These are phyloP conservation scores for Lepilemur septentrionalis DNA, from an alignment of 2,797 vertebrate species.

Conservation along the genomic window DNA sequence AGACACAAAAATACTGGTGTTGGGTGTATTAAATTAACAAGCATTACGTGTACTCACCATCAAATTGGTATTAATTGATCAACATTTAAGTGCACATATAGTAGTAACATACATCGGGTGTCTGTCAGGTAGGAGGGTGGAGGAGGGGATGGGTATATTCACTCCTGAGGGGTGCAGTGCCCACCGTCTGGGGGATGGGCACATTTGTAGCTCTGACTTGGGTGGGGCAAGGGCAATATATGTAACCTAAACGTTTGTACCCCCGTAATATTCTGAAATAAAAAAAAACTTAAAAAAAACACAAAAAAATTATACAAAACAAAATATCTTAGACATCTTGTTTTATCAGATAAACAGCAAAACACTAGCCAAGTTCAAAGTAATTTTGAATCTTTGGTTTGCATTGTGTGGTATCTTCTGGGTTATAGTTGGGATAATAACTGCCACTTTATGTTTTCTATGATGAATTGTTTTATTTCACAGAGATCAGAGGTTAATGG, in stretches of 20 bases:
- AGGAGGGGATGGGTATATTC: too few species aligned
- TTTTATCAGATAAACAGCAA: not conserved
- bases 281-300: not conserved
- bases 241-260: too few species aligned
- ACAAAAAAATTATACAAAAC: not conserved
- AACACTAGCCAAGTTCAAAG: not conserved
- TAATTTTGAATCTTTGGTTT: conserved; percentile 9
- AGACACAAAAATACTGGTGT: not conserved
- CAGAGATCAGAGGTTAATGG: not conserved
- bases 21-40: not conserved
- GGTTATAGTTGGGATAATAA: not conserved
- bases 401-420: not conserved
- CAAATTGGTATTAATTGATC: too few species aligned
- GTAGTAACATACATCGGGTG: too few species aligned
- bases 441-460: not conserved
- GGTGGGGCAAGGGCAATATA: too few species aligned
- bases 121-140: too few species aligned
- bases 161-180: too few species aligned
- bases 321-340: not conserved
- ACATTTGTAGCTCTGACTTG: too few species aligned
- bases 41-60: too few species aligned
- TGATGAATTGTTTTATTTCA: conserved; percentile 13
- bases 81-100: too few species aligned
- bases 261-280: too few species aligned
- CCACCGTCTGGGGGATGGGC: too few species aligned